These are phyloP conservation scores for Lacerta bilineata DNA, from an alignment of 2,797 vertebrate species.

Conservation along the genomic window DNA sequence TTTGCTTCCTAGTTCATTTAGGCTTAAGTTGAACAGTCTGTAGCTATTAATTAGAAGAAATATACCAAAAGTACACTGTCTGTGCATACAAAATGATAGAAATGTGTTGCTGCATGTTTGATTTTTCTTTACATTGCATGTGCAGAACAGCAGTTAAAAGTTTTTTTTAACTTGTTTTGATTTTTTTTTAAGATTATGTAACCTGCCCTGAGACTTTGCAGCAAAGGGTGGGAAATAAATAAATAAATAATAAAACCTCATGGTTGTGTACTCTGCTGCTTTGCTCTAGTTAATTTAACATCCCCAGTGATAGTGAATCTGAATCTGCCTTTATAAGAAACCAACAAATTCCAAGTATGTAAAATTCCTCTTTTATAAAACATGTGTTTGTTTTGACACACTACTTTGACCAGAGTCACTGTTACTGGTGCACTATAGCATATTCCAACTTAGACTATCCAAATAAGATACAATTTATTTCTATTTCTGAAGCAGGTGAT, in stretches of 20 bases:
- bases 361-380: conserved; percentile 60
- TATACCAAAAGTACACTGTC: neutral
- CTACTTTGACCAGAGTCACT: conserved; percentile 39
- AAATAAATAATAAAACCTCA: neutral
- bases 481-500: conserved; percentile 9
- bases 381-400: conserved; percentile 23
- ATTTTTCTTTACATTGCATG: conserved; percentile 24
- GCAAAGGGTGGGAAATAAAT: too few relatives aligned
- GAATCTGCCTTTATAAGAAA: conserved; percentile 34
- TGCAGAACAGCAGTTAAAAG: neutral
- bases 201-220: too few relatives aligned
- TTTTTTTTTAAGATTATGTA: too few relatives aligned
- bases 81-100: neutral
- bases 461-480: conserved; percentile 32
- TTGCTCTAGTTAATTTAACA: neutral
- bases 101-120: neutral
- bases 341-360: neutral
- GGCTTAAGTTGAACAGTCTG: neutral
- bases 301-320: neutral
- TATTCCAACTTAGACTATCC: conserved; percentile 17
- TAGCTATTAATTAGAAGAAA: conserved; percentile 14
- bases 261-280: neutral
- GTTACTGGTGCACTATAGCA: neutral
- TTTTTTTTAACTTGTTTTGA: too few relatives aligned
- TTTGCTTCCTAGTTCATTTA: conserved; percentile 6